Evolutionary conservation across 1,140 invertebrate species (phyloP).

Genomic region (Diorhabda elongata): DNA sequence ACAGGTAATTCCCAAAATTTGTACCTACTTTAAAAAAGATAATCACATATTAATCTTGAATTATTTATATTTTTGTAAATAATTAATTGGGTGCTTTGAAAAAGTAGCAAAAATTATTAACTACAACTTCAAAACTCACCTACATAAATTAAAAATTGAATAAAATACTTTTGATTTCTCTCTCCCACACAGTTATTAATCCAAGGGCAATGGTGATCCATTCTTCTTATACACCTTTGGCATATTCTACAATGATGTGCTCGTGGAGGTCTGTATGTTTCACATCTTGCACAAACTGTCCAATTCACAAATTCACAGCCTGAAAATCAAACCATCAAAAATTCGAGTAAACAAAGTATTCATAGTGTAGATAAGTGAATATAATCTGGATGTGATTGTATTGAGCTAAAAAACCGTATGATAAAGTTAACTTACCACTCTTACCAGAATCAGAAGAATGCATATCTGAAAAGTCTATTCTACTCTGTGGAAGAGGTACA

Average conservation of each 20-base stretch:
- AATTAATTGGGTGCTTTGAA: neutral
- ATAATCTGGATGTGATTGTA: too few species aligned
- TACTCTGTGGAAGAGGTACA: constrained; percentile 75
- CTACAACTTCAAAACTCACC: constrained; percentile 40
- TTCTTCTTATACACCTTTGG: constrained; percentile 76
- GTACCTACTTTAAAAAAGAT: too few species aligned
- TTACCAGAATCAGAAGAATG: constrained; percentile 36
- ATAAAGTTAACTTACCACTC: too few species aligned
- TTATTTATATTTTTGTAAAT: neutral
- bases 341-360: neutral
- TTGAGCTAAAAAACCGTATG: too few species aligned
- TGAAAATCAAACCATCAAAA: constrained; percentile 10
- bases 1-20: neutral
- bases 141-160: constrained; percentile 85
- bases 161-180: constrained; percentile 90
- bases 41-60: too few species aligned
- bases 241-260: constrained; percentile 90
- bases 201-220: constrained; percentile 92
- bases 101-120: neutral
- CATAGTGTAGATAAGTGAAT: too few species aligned
- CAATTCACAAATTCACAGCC: constrained; percentile 66
- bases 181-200: constrained; percentile 90
- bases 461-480: constrained; percentile 79
- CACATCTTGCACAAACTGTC: constrained; percentile 81
- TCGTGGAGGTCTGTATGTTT: constrained; percentile 77